Evolutionary conservation across 2,888 invertebrate genomes (phyloP), one percentile per base, ranked within the genome.

Genomic region (Chrysomela aeneicollis): DNA sequence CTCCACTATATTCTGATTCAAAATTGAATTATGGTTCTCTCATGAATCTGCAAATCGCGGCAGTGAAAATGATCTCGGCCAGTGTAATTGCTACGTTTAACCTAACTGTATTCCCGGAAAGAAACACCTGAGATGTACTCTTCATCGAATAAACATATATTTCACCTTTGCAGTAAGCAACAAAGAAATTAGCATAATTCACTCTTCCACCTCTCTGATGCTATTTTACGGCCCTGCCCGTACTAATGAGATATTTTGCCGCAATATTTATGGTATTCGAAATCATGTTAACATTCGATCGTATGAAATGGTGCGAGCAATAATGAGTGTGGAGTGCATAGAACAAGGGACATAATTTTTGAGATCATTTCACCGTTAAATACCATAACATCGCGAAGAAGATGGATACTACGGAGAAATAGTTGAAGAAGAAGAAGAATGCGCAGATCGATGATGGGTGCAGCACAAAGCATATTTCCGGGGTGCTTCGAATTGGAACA

Each of bases 301-400:
- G 51, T 26, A 61, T 67, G 61, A 67, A 67, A 61, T 67, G 58
- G 60, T 52, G 32, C 42, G 19, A 59, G 62, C 59, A 59, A 55
- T 66, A 59, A 59, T 59, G 54, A 59, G 37, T 50, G 59, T 50
- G 53, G 50, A 35, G 53, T 54, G 59, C 61, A 64, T 63, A 51
- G 35, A 59, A 59, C 63, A 53, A 61, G 42, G 58, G 61, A 63
- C 59, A 64, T 60, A 61, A 64, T 71, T 70, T 71, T 68, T 64
- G 62, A 66, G 65, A 61, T 63, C 61, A 66, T 42, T 69, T 67
- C 67, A 71, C 69, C 70, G 69, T 70, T 72, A 71, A 66, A 58
- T 63, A 64, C 63, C 65, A 67, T 68, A 67, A 64, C 63, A 71
- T 68, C 66, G 63, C 68, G 65, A 63, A 72, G 64, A 67, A 66